These are phyloP conservation scores for Brachionus angularis DNA, from an alignment of 1,140 invertebrate species.

Conservation along the genomic window DNA sequence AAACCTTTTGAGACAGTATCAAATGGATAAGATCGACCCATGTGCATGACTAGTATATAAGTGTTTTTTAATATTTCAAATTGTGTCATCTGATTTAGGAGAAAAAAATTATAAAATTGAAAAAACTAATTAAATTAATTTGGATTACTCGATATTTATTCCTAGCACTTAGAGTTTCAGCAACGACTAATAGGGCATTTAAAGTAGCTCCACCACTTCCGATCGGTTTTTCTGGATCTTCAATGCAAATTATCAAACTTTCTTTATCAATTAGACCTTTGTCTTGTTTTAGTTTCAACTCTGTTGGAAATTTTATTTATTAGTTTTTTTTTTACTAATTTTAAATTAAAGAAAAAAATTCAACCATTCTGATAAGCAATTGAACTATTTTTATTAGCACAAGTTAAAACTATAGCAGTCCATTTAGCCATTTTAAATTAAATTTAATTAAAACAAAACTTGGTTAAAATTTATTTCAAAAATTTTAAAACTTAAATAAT, in stretches of 20 bases:
- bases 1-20: constrained; percentile 17
- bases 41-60: constrained; percentile 59
- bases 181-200: constrained; percentile 60
- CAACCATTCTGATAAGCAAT: constrained; percentile 51
- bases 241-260: constrained; percentile 54
- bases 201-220: constrained; percentile 62
- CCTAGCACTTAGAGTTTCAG: constrained; percentile 59
- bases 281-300: constrained; percentile 52
- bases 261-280: constrained; percentile 54
- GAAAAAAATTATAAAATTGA: constrained; percentile 3
- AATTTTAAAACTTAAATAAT: too few relatives aligned
- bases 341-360: neutral
- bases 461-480: too few relatives aligned
- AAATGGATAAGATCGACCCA: constrained; percentile 45
- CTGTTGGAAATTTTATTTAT: constrained; percentile 47
- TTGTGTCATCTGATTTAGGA: constrained; percentile 57
- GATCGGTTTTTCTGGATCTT: constrained; percentile 58
- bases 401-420: constrained; percentile 55
- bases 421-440: constrained; percentile 48
- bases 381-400: constrained; percentile 49
- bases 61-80: constrained; percentile 57
- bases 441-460: too few relatives aligned
- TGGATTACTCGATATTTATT: constrained; percentile 55
- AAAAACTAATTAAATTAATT: neutral
- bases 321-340: too few relatives aligned